Conservation (phyloP, 2,888 invertebrate genomes). For the Autographa pulchrina region DNA sequence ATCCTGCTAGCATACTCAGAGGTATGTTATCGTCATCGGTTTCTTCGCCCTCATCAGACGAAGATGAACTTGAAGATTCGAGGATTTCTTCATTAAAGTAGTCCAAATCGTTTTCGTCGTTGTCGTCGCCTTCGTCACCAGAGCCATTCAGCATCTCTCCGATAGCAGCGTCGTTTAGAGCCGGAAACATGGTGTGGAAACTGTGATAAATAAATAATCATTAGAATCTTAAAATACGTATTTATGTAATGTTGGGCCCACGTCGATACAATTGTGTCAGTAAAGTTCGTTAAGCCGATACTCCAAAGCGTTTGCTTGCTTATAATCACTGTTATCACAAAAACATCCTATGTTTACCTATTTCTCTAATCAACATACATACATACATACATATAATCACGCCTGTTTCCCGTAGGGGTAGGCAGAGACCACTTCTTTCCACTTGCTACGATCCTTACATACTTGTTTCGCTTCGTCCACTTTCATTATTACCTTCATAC, state of each 20-base stretch:
- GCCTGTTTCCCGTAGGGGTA: too few species aligned
- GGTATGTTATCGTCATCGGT: slow-evolving; percentile 13
- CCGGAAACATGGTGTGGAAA: too few species aligned
- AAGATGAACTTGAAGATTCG: slow-evolving; percentile 11
- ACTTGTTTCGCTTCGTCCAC: too few species aligned
- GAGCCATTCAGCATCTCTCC: slow-evolving; percentile 7
- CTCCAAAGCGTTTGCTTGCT: slow-evolving; percentile 8
- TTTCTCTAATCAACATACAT: too few species aligned
- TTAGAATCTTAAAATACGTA: slow-evolving; percentile 13
- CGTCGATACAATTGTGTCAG: slow-evolving; percentile 23
- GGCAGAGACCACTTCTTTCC: too few species aligned
- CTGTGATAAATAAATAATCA: not conserved
- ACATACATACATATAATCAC: too few species aligned
- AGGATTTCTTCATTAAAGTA: slow-evolving; percentile 10
- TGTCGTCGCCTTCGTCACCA: slow-evolving; percentile 8
- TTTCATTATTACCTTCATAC: too few species aligned
- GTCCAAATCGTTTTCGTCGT: slow-evolving; percentile 12
- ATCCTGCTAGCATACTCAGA: slow-evolving; percentile 17
- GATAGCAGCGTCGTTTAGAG: slow-evolving; percentile 12
- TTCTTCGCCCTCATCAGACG: slow-evolving; percentile 9
- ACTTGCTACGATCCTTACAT: too few species aligned
- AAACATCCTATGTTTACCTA: not conserved
- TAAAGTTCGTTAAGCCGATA: slow-evolving; percentile 27
- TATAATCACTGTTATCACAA: slow-evolving; percentile 5
- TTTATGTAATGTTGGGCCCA: slow-evolving; percentile 18